Base-by-base conservation (phyloP, 2,888 invertebrate species). In the Gasteruption jaculator region DNA sequence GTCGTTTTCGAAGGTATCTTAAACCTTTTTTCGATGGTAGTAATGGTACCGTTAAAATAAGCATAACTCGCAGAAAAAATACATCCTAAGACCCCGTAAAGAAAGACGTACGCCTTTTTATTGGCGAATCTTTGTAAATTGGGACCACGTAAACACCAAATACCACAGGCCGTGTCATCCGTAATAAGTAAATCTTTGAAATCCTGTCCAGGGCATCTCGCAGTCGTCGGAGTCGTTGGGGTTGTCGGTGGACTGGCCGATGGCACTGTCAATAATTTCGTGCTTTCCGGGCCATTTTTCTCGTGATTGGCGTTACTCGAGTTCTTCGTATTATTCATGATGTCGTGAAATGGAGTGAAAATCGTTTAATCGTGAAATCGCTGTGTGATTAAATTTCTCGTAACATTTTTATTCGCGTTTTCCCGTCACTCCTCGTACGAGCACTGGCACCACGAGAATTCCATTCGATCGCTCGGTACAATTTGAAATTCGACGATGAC, bases 41-140 rank as follows among this genome's bases (percentile, higher is more conserved):
- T 83, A 45, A 85, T 82, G 19, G 82, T 83, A n/a, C 83, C 84
- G 57, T 81, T 82, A 55, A 83, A 84, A 60, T 85, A 85, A 3
- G 83, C 79, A 56, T 79, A 83, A 44, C 80, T 80, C 56, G 84
- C 83, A 14, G 81, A 79, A 59, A 81, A 82, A 41, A 83, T 75
- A 56, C 82, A 82, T 3, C 83, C 84, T 5, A 83, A 74, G 25
- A 83, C 67, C 22, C 83, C 83, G 51, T 83, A 84, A 1, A 83
- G 71, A 48, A 81, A 69, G 3, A 83, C 76, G 56, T 78, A 79
- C 8, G 73, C 75, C 54, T 77, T 77, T 54, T 77, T 78, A 52
- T 78, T 76, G 12, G 79, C 81, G 55, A 76, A 78, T 68, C 72
- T 75, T 61, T 82, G 82, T 35, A 82, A 69, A 49, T 73, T 76